These are phyloP conservation scores for Irena cyanogastra DNA, from an alignment of 2,113 vertebrate species.

Conservation along the genomic window DNA sequence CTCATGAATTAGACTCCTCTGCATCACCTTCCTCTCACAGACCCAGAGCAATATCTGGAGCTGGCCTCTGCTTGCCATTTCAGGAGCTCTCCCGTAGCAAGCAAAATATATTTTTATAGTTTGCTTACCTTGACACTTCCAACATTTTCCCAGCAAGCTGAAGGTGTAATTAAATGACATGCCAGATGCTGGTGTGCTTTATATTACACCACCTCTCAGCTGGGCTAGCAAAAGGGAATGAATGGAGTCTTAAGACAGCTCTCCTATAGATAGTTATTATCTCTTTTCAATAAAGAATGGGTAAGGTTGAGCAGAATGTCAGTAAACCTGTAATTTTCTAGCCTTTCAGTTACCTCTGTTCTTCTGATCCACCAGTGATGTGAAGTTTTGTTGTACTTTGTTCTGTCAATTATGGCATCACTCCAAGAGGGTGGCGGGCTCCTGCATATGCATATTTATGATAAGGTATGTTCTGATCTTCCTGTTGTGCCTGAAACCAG, in stretches of 20 bases:
- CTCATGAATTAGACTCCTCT: background rate
- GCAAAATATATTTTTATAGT: conserved; percentile 25
- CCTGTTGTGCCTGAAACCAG: conserved; percentile 24
- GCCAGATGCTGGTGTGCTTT: conserved; percentile 24
- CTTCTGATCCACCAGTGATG: conserved; percentile 15
- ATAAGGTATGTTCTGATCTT: background rate
- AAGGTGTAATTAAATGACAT: conserved; percentile 49
- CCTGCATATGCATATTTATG: background rate
- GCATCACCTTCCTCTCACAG: background rate
- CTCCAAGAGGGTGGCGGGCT: conserved; percentile 7
- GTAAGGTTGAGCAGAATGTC: conserved; percentile 49
- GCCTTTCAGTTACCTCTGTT: conserved; percentile 47
- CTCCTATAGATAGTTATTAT: conserved; percentile 51
- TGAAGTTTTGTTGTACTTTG: conserved; percentile 49
- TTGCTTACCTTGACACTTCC: conserved; percentile 54
- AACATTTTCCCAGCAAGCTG: conserved; percentile 21
- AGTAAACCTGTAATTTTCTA: conserved; percentile 64
- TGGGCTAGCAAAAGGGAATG: conserved; percentile 11
- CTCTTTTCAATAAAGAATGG: conserved; percentile 57
- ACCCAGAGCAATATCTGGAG: background rate
- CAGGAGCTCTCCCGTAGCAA: background rate
- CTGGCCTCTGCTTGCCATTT: background rate
- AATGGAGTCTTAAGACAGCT: conserved; percentile 53
- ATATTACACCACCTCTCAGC: conserved; percentile 15
- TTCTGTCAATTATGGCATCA: conserved; percentile 28